Base-by-base conservation (phyloP, 2,888 invertebrate genomes). In the Erebia palarica region DNA sequence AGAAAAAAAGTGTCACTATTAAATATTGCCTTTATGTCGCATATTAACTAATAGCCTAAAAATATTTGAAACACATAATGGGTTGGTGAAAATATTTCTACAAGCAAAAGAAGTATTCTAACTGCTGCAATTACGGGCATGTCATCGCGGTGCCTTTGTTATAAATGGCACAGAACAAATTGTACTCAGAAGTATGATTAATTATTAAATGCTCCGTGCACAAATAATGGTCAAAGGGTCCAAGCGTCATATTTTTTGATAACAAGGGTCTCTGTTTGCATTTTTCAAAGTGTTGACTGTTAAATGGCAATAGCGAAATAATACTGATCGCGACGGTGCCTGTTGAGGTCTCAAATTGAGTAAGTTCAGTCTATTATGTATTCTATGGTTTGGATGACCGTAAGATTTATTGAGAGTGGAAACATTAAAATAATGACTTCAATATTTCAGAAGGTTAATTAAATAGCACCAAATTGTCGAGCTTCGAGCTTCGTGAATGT, bases 141-240 rank as follows among this genome's bases (percentile, higher is more conserved):
- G 42, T 59, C 42, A 36, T 42, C 42, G 57, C 57, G 59, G 59
- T 14, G 42, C n/a, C 59, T 59, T 59, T 59, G 59, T 42, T 59
- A 42, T 18, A 21, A 57, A 21, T 42, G 59, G 59, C 42, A n/a
- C 7, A 7, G n/a, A 42, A n/a, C 14, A 59, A 59, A 59, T n/a
- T 59, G 27, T 59, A 59, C 36, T 59, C 27, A 13, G 8, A 59
- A 59, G 36, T 59, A 10, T 57, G 13, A 59, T 42, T 59, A 36
- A 1, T 59, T 59, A 42, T n/a, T 59, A 42, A 59, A 59, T 42
- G n/a, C 2, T 3, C 42, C 14, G n/a, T 42, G n/a, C 16, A 36
- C 14, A 36, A 59, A 59, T 59, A 59, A 59, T 59, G 59, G 59
- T 42, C 36, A 59, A 36, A 14, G n/a, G 42, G 9, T 42, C n/a